Base-by-base conservation (phyloP, 2,888 invertebrate species). In the Nomada ferruginata region DNA sequence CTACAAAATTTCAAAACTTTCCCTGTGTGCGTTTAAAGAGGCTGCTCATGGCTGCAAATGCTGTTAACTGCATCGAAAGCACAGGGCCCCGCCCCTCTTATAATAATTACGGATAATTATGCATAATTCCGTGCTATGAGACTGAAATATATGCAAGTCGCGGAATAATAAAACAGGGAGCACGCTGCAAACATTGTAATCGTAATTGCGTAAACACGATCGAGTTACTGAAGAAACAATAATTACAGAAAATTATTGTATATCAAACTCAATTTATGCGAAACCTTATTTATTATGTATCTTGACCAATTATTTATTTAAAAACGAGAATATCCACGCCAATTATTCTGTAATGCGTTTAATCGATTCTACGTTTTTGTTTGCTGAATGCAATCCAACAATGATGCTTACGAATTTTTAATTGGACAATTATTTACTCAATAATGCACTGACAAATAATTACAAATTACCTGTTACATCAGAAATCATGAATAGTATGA, bases 51-150 rank as follows among this genome's bases (percentile, higher is more conserved):
- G 65, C 60, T 60, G 70, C 11, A 18, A 29, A 63, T 20, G 63
- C 23, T 64, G 71, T 79, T 71, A 71, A 79, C 36, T 63, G 47
- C 29, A 50, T 53, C 60, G 60, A 61, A 72, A 61, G 65, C 26
- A 47, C 53, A 36, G 47, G 47, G 20, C 20, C 42, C 52, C 52
- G 29, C 26, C 73, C 57, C 44, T 36, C 60, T 7, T n/a, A 36
- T 29, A 47, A 81, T 74, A 71, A 60, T 82, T 75, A 47, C 44
- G 42, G 44, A 57, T 82, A 79, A 75, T 82, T 81, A 82, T 55
- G 65, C 82, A 75, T 79, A 79, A 79, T 71, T 70, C 26, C 23
- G 3, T n/a, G 57, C 7, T 53, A 20, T 7, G 29, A 23, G 9
- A 20, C 36, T 15, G 64, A 52, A 65, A 71, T 44, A 29, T 57